A percentile compares a stretch with the other conserved stretches of the same genome.
phyloP scores from a whole-genome alignment of 2,797 vertebrate genomes.

The Enteromius fasciolatus region DNA sequence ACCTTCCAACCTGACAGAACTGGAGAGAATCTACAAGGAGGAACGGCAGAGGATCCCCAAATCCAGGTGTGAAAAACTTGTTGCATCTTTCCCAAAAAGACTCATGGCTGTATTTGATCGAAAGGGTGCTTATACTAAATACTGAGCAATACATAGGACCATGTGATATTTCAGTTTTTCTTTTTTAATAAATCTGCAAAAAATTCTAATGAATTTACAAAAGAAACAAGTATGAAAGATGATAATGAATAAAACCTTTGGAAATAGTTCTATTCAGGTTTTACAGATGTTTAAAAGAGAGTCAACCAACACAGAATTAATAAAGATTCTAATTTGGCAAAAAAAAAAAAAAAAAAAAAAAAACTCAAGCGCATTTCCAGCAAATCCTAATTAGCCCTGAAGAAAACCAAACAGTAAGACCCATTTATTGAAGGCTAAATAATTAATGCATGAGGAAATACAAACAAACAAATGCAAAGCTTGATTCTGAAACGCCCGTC shows the following conservation, averaged over 20 bases:
- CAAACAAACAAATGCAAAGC: conserved; percentile 15
- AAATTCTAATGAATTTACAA: not conserved
- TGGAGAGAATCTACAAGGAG: no score
- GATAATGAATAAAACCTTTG: not conserved
- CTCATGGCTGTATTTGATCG: no score
- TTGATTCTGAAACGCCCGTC: not conserved
- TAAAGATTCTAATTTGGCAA: conserved; percentile 2
- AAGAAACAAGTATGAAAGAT: not conserved
- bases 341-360: not conserved
- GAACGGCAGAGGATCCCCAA: no score
- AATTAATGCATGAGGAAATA: not conserved
- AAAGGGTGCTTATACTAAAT: no score
- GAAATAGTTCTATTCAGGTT: not conserved
- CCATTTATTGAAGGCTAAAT: conserved; percentile 10
- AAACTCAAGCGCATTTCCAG: conserved; percentile 3
- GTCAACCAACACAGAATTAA: conserved; percentile 3
- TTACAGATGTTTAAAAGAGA: not conserved
- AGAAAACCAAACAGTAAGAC: conserved; percentile 20
- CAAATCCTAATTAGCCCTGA: conserved; percentile 31
- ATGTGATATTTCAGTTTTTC: no score
- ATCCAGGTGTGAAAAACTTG: no score
- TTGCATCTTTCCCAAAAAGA: no score
- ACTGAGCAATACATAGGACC: no score
- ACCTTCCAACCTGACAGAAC: no score
- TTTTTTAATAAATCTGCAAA: no score